phyloP scores from a whole-genome alignment of 1,140 invertebrate genomes.

The Hyposmocoma kahamanoa region DNA sequence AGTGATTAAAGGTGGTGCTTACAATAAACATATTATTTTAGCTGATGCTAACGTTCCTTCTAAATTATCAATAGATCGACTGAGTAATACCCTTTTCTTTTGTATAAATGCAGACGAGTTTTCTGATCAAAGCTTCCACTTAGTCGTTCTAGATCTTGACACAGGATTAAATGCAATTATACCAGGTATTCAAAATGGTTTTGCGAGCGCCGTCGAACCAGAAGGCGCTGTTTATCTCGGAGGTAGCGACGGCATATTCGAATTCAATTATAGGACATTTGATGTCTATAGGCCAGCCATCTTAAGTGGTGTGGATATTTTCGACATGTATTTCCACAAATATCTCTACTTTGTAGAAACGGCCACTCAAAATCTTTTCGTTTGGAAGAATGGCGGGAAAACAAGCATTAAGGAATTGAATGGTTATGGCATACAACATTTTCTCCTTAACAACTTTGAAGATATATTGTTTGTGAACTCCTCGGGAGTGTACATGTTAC shows the following conservation, averaged over 20 bases:
- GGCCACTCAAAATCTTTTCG: slow-evolving; percentile 24
- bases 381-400: slow-evolving; percentile 17
- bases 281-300: slow-evolving; percentile 23
- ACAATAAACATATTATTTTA: slow-evolving; percentile 24
- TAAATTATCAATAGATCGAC: slow-evolving; percentile 35
- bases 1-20: too few species aligned
- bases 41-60: slow-evolving; percentile 38
- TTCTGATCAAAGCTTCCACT: slow-evolving; percentile 41
- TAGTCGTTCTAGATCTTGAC: slow-evolving; percentile 28
- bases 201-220: slow-evolving; percentile 33
- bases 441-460: slow-evolving; percentile 20
- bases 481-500: slow-evolving; percentile 22
- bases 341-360: slow-evolving; percentile 37
- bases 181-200: slow-evolving; percentile 35
- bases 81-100: slow-evolving; percentile 30
- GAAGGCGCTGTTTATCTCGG: slow-evolving; percentile 30
- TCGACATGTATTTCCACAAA: slow-evolving; percentile 36
- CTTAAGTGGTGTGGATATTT: slow-evolving; percentile 27
- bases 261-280: slow-evolving; percentile 25
- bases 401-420: slow-evolving; percentile 19
- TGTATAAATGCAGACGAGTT: slow-evolving; percentile 45
- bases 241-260: slow-evolving; percentile 38
- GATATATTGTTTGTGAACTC: slow-evolving; percentile 32
- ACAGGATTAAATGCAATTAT: slow-evolving; percentile 19
- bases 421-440: slow-evolving; percentile 33